These are phyloP conservation scores for Julus scanicus DNA, from an alignment of 2,888 invertebrate species.

Conservation along the genomic window DNA sequence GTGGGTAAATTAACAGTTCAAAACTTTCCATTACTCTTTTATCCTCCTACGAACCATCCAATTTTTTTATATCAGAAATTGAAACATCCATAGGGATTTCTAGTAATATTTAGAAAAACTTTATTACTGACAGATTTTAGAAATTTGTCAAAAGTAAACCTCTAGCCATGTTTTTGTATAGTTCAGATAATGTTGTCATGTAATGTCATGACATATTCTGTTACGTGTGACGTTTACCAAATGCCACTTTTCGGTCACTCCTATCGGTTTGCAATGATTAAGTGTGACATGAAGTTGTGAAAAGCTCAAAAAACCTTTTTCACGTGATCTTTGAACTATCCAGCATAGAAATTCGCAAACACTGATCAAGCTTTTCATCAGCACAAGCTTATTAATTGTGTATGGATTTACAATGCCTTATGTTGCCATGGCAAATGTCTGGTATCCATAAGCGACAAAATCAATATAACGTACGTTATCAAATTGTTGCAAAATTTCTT, in stretches of 20 bases:
- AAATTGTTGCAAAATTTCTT: neutral
- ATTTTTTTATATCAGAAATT: neutral
- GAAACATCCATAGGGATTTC: neutral
- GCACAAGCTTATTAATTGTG: neutral
- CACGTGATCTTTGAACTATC: neutral
- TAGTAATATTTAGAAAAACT: neutral
- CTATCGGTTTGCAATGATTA: neutral
- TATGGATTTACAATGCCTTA: neutral
- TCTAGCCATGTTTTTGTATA: too few species aligned
- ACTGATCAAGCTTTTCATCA: neutral
- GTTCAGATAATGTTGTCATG: too few species aligned
- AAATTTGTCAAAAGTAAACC: too few species aligned
- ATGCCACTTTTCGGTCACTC: neutral
- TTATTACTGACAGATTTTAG: too few species aligned
- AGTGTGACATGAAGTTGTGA: neutral
- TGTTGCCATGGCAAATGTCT: slow-evolving; percentile 30
- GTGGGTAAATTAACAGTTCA: neutral
- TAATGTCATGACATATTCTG: too few species aligned
- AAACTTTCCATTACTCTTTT: neutral
- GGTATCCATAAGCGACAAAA: slow-evolving; percentile 14
- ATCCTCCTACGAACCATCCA: neutral
- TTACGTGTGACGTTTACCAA: too few species aligned
- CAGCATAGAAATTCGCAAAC: neutral
- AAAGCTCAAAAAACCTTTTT: neutral
- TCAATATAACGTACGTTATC: neutral